Evolutionary conservation across 2,797 vertebrate genomes (phyloP).

Genomic region (Pangasius sanitwongsei): DNA sequence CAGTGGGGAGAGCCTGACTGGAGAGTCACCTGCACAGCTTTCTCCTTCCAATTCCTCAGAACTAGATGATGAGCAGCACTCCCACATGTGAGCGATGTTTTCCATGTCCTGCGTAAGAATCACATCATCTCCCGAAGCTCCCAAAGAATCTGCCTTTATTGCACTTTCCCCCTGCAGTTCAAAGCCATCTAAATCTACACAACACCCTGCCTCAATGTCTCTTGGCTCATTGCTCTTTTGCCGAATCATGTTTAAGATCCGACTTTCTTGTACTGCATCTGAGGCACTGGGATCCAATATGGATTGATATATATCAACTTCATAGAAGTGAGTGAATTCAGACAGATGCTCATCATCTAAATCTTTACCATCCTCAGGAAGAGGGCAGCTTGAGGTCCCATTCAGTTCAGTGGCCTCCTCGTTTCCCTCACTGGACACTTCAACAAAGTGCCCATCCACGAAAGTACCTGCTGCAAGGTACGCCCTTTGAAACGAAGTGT

Average conservation of each 20-base stretch:
- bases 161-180: constrained; percentile 98
- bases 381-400: constrained; percentile 92
- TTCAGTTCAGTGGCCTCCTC: constrained; percentile 88
- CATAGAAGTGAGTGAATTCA: constrained; percentile 99
- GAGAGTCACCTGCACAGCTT: constrained; percentile 94
- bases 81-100: constrained; percentile 96
- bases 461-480: constrained; percentile 97
- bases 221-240: constrained; percentile 93
- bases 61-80: constrained; percentile 94
- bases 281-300: constrained; percentile 99
- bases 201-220: constrained; percentile 95
- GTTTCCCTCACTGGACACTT: constrained; percentile 88
- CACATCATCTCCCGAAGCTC: constrained; percentile 86
- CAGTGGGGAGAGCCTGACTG: constrained; percentile 86
- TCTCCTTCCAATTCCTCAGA: constrained; percentile 95
- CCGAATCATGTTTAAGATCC: constrained; percentile 99
- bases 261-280: constrained; percentile 97
- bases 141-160: constrained; percentile 94
- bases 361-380: constrained; percentile 89
- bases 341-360: constrained; percentile 99
- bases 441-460: constrained; percentile 97
- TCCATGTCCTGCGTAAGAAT: constrained; percentile 91
- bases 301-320: constrained; percentile 99
- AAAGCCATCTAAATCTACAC: constrained; percentile 95
- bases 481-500: constrained; percentile 85